Percentiles rank a stretch among this genome's conserved stretches.
phyloP scores from a whole-genome alignment of 2,888 invertebrate species.

The Ormyrus thymus region DNA sequence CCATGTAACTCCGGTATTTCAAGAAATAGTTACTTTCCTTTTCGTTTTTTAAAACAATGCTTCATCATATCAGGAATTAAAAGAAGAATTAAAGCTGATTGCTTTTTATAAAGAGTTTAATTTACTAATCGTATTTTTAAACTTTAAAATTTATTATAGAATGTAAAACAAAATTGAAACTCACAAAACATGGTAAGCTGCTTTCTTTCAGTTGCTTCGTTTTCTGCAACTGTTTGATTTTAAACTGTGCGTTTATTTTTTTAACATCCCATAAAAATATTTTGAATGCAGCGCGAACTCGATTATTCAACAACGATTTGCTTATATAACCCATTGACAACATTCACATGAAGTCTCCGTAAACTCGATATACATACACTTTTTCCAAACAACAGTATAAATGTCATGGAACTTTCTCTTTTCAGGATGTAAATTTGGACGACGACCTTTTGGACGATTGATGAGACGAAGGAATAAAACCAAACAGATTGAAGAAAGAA shows the following conservation, averaged over 20 bases:
- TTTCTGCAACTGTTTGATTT: too few relatives aligned
- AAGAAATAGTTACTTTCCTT: too few relatives aligned
- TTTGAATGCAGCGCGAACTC: conserved; percentile 22
- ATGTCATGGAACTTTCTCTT: conserved; percentile 57
- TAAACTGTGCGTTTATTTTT: conserved; percentile 22
- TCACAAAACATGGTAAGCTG: too few relatives aligned
- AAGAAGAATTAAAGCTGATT: too few relatives aligned
- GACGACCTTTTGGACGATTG: conserved; percentile 82
- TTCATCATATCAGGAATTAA: too few relatives aligned
- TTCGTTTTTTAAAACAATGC: too few relatives aligned
- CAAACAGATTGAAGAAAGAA: conserved; percentile 20
- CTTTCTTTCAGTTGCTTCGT: too few relatives aligned
- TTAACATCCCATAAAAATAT: conserved; percentile 25
- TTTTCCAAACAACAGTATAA: conserved; percentile 25
- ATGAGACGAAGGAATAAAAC: conserved; percentile 27
- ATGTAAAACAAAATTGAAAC: too few relatives aligned
- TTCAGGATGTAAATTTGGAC: conserved; percentile 84
- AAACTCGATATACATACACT: conserved; percentile 6
- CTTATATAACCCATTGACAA: conserved; percentile 4
- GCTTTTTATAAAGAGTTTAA: too few relatives aligned
- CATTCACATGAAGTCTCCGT: neutral
- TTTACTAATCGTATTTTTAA: too few relatives aligned
- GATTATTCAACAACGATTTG: conserved; percentile 20
- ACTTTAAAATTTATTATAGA: too few relatives aligned
- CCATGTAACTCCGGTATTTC: too few relatives aligned